A percentile compares a stretch with the other conserved stretches of the same genome.
Conservation (phyloP, 2,888 invertebrate genomes). For the Vesta saturnalis region DNA sequence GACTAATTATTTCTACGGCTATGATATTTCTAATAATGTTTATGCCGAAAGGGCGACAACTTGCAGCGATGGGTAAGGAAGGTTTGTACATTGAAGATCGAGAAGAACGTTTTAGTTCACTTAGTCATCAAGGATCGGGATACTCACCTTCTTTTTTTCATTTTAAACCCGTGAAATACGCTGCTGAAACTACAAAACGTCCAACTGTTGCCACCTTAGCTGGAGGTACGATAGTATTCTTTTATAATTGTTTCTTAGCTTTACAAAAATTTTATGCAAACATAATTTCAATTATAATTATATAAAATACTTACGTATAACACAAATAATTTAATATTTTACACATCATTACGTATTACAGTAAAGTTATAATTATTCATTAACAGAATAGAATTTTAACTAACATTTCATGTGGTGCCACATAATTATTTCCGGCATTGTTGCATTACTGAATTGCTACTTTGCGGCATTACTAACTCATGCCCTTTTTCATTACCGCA, state of each 20-base stretch:
- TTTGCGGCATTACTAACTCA: too few species aligned
- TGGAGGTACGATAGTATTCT: slow-evolving; percentile 54
- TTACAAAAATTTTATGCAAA: not conserved
- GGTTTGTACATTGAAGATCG: slow-evolving; percentile 84
- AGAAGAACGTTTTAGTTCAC: slow-evolving; percentile 83
- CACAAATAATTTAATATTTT: too few species aligned
- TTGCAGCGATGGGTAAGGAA: slow-evolving; percentile 92
- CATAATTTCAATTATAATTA: too few species aligned
- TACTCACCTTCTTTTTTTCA: slow-evolving; percentile 94
- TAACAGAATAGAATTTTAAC: too few species aligned
- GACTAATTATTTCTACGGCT: slow-evolving; percentile 84
- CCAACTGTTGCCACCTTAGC: slow-evolving; percentile 56
- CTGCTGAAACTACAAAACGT: slow-evolving; percentile 54
- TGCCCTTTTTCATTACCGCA: too few species aligned
- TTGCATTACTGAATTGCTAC: too few species aligned
- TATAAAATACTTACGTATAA: too few species aligned
- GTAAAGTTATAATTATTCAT: too few species aligned
- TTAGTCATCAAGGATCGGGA: slow-evolving; percentile 80
- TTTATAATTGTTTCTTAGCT: too few species aligned
- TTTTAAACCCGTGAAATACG: slow-evolving; percentile 88
- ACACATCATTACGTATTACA: too few species aligned
- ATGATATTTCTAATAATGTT: slow-evolving; percentile 94
- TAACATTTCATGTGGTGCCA: too few species aligned
- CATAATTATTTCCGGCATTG: too few species aligned
- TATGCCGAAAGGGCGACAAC: slow-evolving; percentile 89